phyloP scores from a whole-genome alignment of 2,797 vertebrate genomes.

The Sphenopsis melanotis region DNA sequence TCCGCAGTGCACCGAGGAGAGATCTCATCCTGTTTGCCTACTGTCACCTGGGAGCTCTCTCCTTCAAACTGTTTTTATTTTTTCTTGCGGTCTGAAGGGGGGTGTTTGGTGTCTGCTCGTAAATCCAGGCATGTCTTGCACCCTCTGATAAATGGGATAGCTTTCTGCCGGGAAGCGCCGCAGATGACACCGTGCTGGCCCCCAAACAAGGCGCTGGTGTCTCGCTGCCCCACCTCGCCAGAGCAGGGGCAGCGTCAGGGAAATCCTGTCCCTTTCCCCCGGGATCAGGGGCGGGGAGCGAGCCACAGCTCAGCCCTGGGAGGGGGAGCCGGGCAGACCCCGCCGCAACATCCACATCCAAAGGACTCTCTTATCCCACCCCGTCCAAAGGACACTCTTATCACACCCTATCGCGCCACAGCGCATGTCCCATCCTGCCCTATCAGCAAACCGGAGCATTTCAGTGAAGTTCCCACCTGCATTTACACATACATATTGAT shows the following conservation, averaged over 20 bases:
- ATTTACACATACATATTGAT: not conserved
- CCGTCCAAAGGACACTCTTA: not conserved
- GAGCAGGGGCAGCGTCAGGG: not conserved
- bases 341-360: accelerated
- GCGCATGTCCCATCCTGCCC: accelerated
- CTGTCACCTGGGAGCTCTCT: no score
- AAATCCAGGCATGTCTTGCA: not conserved
- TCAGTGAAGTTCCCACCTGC: not conserved
- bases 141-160: not conserved
- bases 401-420: no score
- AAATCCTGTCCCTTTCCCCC: not conserved
- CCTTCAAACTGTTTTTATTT: not conserved
- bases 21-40: not conserved
- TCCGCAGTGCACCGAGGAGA: accelerated
- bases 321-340: no score
- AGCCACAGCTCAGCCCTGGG: not conserved
- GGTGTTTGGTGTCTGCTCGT: not conserved
- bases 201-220: not conserved
- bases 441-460: not conserved
- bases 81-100: accelerated
- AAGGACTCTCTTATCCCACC: accelerated
- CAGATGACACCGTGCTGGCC: not conserved
- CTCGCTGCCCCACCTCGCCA: not conserved
- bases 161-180: not conserved
- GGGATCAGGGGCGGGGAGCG: accelerated